Percentiles rank a stretch among this genome's conserved stretches.
Evolutionary conservation across 2,797 vertebrate genomes (phyloP).

Genomic region (Gallirallus australis): DNA sequence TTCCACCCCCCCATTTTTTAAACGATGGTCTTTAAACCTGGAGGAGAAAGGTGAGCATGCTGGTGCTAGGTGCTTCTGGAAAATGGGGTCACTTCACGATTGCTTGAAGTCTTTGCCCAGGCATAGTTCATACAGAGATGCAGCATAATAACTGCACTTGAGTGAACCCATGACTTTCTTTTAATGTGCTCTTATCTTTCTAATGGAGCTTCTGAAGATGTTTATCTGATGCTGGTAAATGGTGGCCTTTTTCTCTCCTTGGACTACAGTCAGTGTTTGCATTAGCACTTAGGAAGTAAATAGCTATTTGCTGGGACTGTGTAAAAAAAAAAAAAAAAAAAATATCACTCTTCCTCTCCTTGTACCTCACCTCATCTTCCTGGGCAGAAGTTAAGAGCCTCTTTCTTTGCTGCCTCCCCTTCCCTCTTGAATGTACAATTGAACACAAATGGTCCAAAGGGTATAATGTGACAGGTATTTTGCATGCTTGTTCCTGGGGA

Average conservation of each 20-base stretch:
- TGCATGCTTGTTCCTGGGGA: slow-evolving; percentile 39
- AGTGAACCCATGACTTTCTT: neutral
- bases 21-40: neutral
- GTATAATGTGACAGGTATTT: slow-evolving; percentile 22
- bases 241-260: slow-evolving; percentile 31
- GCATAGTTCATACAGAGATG: neutral
- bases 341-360: slow-evolving; percentile 40
- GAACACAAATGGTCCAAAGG: slow-evolving; percentile 18
- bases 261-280: neutral
- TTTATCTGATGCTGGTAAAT: neutral
- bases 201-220: neutral
- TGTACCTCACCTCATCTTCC: slow-evolving; percentile 53
- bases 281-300: slow-evolving; percentile 47
- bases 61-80: neutral
- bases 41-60: neutral
- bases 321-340: neutral
- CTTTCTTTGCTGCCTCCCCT: neutral
- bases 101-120: neutral
- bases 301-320: slow-evolving; percentile 39
- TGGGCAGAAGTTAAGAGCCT: slow-evolving; percentile 59
- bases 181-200: neutral
- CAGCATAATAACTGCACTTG: neutral
- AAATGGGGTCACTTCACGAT: neutral
- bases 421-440: slow-evolving; percentile 19
- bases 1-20: fast-evolving